Conservation (phyloP, 2,797 vertebrate genomes). For the Galaxias olidus region DNA sequence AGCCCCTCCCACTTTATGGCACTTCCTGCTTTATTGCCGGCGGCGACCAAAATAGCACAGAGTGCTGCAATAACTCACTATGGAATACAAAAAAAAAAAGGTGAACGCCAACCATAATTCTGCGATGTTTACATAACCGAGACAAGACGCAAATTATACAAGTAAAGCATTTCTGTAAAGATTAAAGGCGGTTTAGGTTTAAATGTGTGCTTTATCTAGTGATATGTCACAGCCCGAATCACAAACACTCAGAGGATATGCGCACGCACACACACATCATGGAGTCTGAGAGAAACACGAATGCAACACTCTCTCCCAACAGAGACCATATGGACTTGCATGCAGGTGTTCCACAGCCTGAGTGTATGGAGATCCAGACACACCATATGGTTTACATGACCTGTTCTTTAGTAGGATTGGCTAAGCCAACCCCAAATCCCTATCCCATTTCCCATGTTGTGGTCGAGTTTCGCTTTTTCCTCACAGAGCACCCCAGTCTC, state of each 20-base stretch:
- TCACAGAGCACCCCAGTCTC: slow-evolving; percentile 24
- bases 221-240: slow-evolving; percentile 29
- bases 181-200: slow-evolving; percentile 30
- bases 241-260: neutral
- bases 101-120: neutral
- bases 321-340: neutral
- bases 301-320: neutral
- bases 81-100: too few species aligned
- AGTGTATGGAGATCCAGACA: slow-evolving; percentile 42
- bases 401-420: slow-evolving; percentile 54
- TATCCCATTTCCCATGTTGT: slow-evolving; percentile 28
- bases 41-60: slow-evolving; percentile 46
- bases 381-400: slow-evolving; percentile 67
- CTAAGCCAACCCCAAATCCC: slow-evolving; percentile 42
- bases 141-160: neutral
- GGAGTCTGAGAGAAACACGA: slow-evolving; percentile 2
- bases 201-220: slow-evolving; percentile 17
- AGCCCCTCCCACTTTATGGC: slow-evolving; percentile 29
- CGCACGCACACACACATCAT: neutral
- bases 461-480: slow-evolving; percentile 42
- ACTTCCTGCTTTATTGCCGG: slow-evolving; percentile 33
- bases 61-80: neutral
- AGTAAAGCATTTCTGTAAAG: slow-evolving; percentile 14
- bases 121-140: slow-evolving; percentile 3
- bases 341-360: slow-evolving; percentile 31